These are phyloP conservation scores for Gnathonemus longibarbis DNA, from an alignment of 2,113 vertebrate species.

Conservation along the genomic window DNA sequence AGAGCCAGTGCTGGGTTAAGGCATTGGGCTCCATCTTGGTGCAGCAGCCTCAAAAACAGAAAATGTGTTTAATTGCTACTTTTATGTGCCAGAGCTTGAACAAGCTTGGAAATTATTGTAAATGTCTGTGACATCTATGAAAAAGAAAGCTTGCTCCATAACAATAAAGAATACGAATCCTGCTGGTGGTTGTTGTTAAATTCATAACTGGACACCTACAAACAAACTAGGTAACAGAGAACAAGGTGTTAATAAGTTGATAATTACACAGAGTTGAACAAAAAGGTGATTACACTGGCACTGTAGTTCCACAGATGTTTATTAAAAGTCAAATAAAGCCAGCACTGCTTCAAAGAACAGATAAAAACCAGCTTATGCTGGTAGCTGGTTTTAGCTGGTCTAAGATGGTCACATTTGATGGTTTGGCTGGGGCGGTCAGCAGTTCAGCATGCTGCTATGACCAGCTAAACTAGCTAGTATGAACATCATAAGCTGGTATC, in stretches of 20 bases:
- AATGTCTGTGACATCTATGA: not conserved
- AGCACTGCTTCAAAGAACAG: constrained; percentile 19
- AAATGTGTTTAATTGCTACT: constrained; percentile 16
- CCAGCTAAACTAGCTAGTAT: not conserved
- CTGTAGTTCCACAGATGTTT: constrained; percentile 45
- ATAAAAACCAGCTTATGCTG: not conserved
- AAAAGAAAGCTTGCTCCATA: not conserved
- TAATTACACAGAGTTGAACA: constrained; percentile 51
- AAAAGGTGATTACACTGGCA: constrained; percentile 30
- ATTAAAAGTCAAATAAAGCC: constrained; percentile 24
- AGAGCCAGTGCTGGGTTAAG: not conserved
- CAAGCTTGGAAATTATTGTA: constrained; percentile 13
- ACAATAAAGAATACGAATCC: constrained; percentile 3
- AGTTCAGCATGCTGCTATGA: not conserved
- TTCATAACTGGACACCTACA: constrained; percentile 37
- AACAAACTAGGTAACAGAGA: constrained; percentile 45
- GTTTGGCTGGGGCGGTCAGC: not conserved
- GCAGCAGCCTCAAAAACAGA: not conserved
- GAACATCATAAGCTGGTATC: not conserved
- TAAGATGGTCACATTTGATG: not conserved
- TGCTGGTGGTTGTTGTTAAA: constrained; percentile 46
- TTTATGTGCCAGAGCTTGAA: not conserved
- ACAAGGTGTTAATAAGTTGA: constrained; percentile 49
- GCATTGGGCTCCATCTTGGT: not conserved
- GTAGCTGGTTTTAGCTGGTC: not conserved